Evolutionary conservation across 2,797 vertebrate species (phyloP), one percentile per base, ranked within the genome.

Genomic region (Platyrinchus mystaceus): DNA sequence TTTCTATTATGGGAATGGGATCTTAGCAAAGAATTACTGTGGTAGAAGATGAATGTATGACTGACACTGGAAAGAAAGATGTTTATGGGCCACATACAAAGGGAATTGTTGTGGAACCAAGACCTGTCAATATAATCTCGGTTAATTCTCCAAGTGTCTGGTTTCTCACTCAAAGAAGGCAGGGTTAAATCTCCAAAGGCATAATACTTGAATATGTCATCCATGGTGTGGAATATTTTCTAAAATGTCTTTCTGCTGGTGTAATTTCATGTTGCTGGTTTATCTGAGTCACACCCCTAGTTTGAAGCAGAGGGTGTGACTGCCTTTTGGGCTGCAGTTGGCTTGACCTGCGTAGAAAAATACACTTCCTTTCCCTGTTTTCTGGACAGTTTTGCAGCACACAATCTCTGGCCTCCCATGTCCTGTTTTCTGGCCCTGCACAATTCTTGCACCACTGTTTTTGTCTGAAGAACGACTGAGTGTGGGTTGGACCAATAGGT

Each of bases 21-120:
- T 96, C 95, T 97, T 94, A 96, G 95, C 83, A 95, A 95, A 97
- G 97, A 96, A 94, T 95, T 95, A 95, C 87, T 88, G 26, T 95
- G 87, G 94, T 96, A 97, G 94, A 95, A 97, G 97, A 97, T 37
- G 95, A 95, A 89, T 27, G 77, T 81, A 82, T 98, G 97, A 97
- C 90, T 97, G 95, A 97, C 97, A 97, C 94, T 94, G 96, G 97
- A 93, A 96, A 97, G 95, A 94, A 95, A 95, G 97, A 96, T 97
- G 96, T 97, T 97, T 97, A 94, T 96, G 92, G 97, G 96, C 93
- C 93, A 97, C 84, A 84, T 78, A 81, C 60, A 92, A 96, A 95
- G 96, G 94, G 88, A 87, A 97, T 96, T 97, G 97, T 97, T 93
- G 91, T 97, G 97, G 93, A 97, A 98, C 95, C 96, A 96, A 96